Percentiles rank a stretch among this genome's conserved stretches.
These are phyloP conservation scores for Microcebus murinus DNA, from an alignment of 2,113 vertebrate genomes.

Conservation along the genomic window DNA sequence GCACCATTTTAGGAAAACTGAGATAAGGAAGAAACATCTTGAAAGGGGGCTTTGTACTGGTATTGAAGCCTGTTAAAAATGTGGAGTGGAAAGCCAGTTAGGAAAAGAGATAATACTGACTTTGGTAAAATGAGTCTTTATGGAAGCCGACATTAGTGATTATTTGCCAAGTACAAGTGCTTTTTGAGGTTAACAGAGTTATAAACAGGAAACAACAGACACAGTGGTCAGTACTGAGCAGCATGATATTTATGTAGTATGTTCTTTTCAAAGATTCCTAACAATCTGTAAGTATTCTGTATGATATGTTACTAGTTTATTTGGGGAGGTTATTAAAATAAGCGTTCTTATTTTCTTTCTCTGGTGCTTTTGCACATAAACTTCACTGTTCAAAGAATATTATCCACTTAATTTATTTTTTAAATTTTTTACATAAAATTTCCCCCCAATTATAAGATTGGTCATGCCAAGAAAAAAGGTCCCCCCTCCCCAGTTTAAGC, in stretches of 20 bases:
- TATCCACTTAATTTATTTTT: neutral
- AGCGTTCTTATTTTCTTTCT: neutral
- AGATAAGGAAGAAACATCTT: neutral
- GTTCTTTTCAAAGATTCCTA: neutral
- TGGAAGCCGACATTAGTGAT: neutral
- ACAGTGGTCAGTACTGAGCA: rapidly evolving
- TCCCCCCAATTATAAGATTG: neutral
- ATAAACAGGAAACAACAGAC: neutral
- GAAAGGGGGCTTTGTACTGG: neutral
- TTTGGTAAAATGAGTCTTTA: neutral
- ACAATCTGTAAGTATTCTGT: neutral
- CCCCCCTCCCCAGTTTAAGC: neutral
- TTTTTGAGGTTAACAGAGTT: neutral
- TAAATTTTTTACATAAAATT: neutral
- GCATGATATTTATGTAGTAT: neutral
- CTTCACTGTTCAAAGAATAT: neutral
- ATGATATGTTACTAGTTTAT: neutral
- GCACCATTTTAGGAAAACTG: neutral
- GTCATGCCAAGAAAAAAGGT: neutral
- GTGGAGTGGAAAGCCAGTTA: neutral
- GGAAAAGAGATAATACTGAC: neutral
- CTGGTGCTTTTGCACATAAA: neutral
- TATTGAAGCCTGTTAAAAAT: neutral
- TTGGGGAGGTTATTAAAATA: neutral
- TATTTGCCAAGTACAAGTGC: neutral